These are phyloP conservation scores for Catajapyx aquilonaris DNA, from an alignment of 1,140 invertebrate genomes.

Conservation along the genomic window DNA sequence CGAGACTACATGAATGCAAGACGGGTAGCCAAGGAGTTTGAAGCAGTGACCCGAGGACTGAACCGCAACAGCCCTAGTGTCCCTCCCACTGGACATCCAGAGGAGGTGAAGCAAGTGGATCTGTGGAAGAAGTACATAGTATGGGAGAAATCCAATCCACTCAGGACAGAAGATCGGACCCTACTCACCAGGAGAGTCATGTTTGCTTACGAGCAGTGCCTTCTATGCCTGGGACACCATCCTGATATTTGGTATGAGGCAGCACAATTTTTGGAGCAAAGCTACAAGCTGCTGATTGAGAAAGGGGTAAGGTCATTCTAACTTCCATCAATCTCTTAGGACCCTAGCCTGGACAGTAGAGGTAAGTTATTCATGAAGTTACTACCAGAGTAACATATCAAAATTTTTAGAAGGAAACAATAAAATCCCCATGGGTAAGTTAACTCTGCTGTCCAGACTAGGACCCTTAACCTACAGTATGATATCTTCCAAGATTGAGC, in stretches of 20 bases:
- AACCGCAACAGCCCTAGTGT: conserved; percentile 86
- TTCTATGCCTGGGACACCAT: conserved; percentile 90
- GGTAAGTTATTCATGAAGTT: no score
- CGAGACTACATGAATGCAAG: conserved; percentile 95
- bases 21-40: conserved; percentile 89
- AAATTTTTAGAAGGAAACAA: no score
- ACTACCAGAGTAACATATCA: no score
- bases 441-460: no score
- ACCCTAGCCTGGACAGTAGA: no score
- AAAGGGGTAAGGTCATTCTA: conserved; percentile 76
- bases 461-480: no score
- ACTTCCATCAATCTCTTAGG: no score
- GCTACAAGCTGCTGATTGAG: conserved; percentile 74
- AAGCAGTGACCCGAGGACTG: conserved; percentile 79
- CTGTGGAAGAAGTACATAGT: conserved; percentile 98
- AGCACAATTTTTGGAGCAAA: conserved; percentile 84
- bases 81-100: conserved; percentile 71
- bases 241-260: conserved; percentile 98
- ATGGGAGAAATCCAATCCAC: conserved; percentile 92
- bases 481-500: no score
- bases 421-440: no score
- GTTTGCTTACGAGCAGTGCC: conserved; percentile 96
- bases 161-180: conserved; percentile 85
- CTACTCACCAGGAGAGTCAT: conserved; percentile 83
- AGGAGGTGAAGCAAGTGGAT: conserved; percentile 90